A percentile compares a stretch with the other conserved stretches of the same genome.
phyloP scores from a whole-genome alignment of 2,113 vertebrate genomes.

The Tragulus kanchil region DNA sequence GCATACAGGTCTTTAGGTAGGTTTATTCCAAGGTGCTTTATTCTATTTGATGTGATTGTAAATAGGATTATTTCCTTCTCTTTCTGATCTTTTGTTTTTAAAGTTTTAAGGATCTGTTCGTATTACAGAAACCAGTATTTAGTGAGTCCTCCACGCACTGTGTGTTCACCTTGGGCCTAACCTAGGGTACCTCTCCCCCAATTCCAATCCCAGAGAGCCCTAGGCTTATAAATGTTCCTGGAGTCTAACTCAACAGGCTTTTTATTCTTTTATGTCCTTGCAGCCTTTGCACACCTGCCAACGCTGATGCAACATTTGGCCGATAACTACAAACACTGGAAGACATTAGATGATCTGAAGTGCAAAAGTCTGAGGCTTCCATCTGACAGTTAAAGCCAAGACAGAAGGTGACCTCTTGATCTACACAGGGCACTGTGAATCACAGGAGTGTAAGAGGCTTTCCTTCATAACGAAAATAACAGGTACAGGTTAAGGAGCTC shows the following conservation, averaged over 20 bases:
- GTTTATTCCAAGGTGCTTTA: neutral
- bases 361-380: conserved; percentile 94
- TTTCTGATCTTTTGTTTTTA: neutral
- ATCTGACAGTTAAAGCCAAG: conserved; percentile 87
- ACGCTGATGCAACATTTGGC: conserved; percentile 95
- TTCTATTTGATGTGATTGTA: neutral
- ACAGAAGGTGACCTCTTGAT: conserved; percentile 72
- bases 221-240: neutral
- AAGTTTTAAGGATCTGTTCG: neutral
- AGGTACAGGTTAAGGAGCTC: conserved; percentile 61
- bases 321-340: conserved; percentile 98
- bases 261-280: conserved; percentile 63
- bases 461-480: conserved; percentile 78
- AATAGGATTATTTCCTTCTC: neutral
- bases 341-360: conserved; percentile 95
- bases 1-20: neutral
- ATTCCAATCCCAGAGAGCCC: neutral
- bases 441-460: conserved; percentile 67
- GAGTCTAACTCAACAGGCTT: neutral
- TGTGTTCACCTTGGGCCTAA: neutral
- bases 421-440: conserved; percentile 87
- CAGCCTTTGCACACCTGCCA: conserved; percentile 96
- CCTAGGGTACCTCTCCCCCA: neutral
- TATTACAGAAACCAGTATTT: conserved; percentile 9
- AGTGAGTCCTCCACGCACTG: neutral